Evolutionary conservation across 1,140 invertebrate species (phyloP).

Genomic region (Scylla paramamosain): DNA sequence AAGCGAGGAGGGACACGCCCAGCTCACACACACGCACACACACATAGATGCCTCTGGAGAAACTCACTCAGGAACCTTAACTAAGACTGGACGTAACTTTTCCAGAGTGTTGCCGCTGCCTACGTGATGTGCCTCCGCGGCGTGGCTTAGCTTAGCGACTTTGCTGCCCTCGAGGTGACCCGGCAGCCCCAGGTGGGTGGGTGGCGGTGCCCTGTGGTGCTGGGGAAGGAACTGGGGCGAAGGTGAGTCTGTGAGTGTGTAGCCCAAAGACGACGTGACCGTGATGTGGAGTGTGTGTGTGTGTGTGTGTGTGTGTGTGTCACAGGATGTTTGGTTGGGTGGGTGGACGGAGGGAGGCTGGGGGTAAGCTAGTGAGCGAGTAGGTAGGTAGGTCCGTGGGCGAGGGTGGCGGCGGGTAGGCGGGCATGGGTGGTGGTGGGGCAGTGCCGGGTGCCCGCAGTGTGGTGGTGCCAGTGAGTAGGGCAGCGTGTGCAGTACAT

Average conservation of each 20-base stretch:
- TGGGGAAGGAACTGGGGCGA: background rate
- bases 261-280: background rate
- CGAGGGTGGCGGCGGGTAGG: background rate
- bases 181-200: slow-evolving; percentile 31
- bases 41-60: background rate
- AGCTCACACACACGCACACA: background rate
- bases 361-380: background rate
- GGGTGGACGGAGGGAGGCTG: background rate
- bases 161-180: background rate
- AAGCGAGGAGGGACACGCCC: background rate
- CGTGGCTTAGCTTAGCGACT: background rate
- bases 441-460: slow-evolving; percentile 58
- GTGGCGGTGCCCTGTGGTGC: background rate
- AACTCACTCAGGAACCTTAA: slow-evolving; percentile 37
- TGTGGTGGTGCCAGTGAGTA: slow-evolving; percentile 64
- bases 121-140: slow-evolving; percentile 40
- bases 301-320: slow-evolving; percentile 29
- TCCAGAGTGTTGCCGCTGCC: slow-evolving; percentile 14
- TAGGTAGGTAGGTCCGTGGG: background rate
- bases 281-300: background rate
- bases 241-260: background rate
- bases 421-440: background rate
- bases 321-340: background rate
- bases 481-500: slow-evolving; percentile 46
- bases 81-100: slow-evolving; percentile 55